Percentiles rank a stretch among this genome's conserved stretches.
Conservation (phyloP, 2,888 invertebrate genomes). For the Sinodicranocentrus sp. region DNA sequence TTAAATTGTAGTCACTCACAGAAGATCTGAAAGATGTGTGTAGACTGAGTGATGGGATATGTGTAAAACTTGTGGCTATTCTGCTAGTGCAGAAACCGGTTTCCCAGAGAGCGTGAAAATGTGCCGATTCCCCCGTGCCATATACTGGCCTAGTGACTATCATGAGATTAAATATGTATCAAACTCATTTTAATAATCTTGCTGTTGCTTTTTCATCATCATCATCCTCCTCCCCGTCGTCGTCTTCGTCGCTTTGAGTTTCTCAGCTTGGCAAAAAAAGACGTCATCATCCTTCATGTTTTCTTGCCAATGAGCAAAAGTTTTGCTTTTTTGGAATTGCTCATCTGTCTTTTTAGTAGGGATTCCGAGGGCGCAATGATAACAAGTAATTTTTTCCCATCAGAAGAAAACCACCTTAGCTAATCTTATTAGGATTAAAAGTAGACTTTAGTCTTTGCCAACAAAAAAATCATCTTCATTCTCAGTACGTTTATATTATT, state of each 20-base stretch:
- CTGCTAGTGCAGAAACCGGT: constrained; percentile 48
- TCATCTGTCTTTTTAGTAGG: constrained; percentile 39
- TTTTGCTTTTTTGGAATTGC: constrained; percentile 54
- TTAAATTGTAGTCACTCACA: not conserved
- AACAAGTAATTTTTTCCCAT: constrained; percentile 23
- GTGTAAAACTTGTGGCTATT: not conserved
- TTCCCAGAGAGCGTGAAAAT: constrained; percentile 63
- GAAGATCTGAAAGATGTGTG: constrained; percentile 1
- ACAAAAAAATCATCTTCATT: no score
- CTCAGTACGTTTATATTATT: no score
- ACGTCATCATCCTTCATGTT: constrained; percentile 36
- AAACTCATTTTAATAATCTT: constrained; percentile 65
- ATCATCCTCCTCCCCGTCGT: not conserved
- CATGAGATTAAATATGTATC: constrained; percentile 63
- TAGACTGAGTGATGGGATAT: constrained; percentile 17
- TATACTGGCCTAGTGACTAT: constrained; percentile 56
- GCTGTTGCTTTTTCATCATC: constrained; percentile 26
- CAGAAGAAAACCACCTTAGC: no score
- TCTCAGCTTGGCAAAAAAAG: constrained; percentile 13
- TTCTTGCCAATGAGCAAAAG: constrained; percentile 49
- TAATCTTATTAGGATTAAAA: no score
- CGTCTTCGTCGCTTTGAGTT: not conserved
- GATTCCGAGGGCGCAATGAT: constrained; percentile 29
- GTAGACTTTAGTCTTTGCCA: no score
- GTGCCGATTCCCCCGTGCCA: constrained; percentile 66